These are phyloP conservation scores for Chirona hameri DNA, from an alignment of 2,888 invertebrate genomes.

Conservation along the genomic window DNA sequence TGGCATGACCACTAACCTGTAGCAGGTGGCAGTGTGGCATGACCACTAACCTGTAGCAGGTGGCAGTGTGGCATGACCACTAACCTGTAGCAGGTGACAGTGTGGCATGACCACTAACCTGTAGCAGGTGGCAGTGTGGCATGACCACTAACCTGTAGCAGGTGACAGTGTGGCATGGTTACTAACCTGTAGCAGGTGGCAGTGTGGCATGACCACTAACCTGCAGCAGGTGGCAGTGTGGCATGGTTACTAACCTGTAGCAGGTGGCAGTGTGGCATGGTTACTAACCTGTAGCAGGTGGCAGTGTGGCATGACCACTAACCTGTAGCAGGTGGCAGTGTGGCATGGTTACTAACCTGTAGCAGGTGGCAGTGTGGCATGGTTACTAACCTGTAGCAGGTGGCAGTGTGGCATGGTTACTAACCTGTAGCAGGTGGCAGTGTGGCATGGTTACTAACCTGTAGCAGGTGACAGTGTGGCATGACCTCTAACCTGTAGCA, in stretches of 20 bases:
- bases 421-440: too few relatives aligned
- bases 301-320: not conserved
- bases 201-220: too few relatives aligned
- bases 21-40: too few relatives aligned
- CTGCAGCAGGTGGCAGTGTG: too few relatives aligned
- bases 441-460: not conserved
- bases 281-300: not conserved
- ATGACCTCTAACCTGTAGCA: not conserved
- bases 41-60: not conserved
- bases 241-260: not conserved
- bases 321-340: slow-evolving; percentile 81
- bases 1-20: too few relatives aligned
- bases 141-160: slow-evolving; percentile 91
- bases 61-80: not conserved
- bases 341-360: slow-evolving; percentile 93
- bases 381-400: too few relatives aligned
- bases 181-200: too few relatives aligned
- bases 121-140: slow-evolving; percentile 93
- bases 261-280: not conserved
- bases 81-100: not conserved
- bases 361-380: slow-evolving; percentile 62
- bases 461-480: not conserved
- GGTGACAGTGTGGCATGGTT: slow-evolving; percentile 53
- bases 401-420: too few relatives aligned
- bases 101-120: not conserved